A percentile compares a stretch with the other conserved stretches of the same genome.
Evolutionary conservation across 2,113 vertebrate genomes (phyloP).

Genomic region (Copsychus sechellarum): DNA sequence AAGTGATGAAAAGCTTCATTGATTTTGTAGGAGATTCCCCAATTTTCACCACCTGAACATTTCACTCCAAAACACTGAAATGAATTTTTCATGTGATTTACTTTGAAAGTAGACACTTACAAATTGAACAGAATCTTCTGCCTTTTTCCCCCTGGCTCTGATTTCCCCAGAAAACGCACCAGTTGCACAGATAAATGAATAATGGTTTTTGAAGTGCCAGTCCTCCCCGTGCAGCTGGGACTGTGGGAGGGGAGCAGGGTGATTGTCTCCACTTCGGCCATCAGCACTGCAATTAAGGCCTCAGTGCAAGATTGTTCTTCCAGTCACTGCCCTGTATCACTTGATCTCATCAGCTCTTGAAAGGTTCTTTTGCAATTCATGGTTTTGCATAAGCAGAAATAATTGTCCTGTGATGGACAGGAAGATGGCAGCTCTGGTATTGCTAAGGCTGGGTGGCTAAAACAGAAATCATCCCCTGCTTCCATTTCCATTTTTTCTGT

Average conservation of each 20-base stretch:
- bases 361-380: conserved; percentile 2
- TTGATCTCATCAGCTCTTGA: not conserved
- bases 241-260: not conserved
- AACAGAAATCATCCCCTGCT: not conserved
- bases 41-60: not conserved
- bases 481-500: not conserved
- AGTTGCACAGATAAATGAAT: not conserved
- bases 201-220: not conserved
- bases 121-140: not conserved
- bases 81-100: not conserved
- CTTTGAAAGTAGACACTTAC: not conserved
- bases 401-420: not conserved
- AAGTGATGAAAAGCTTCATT: not conserved
- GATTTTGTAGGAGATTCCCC: not conserved
- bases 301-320: not conserved
- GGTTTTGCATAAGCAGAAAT: not conserved
- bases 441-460: not conserved
- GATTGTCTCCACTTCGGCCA: not conserved
- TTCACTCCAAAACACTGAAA: not conserved
- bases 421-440: not conserved
- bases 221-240: not conserved
- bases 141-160: not conserved
- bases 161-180: not conserved
- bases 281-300: not conserved
- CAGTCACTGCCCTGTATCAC: not conserved